phyloP scores from a whole-genome alignment of 1,140 invertebrate species.

The Bombus haemorrhoidalis region DNA sequence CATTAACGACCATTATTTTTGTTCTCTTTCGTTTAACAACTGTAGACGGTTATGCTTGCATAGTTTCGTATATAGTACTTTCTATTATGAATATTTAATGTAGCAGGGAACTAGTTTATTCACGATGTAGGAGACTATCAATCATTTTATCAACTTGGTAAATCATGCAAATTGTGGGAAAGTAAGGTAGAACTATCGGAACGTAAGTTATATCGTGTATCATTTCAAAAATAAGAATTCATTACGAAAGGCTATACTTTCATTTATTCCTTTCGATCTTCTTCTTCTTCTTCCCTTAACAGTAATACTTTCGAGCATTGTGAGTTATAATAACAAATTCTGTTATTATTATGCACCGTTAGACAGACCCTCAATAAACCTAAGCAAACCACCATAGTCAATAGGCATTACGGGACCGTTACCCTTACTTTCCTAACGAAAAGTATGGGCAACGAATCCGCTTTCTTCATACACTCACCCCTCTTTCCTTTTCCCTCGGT shows the following conservation, averaged over 20 bases:
- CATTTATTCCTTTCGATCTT: neutral
- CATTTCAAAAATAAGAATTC: neutral
- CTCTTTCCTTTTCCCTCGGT: too few species aligned
- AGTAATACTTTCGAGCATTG: too few species aligned
- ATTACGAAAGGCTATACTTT: neutral
- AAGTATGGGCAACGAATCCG: too few species aligned
- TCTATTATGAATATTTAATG: slow-evolving; percentile 35
- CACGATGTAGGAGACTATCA: slow-evolving; percentile 4
- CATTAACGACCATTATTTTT: neutral
- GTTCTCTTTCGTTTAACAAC: slow-evolving; percentile 7
- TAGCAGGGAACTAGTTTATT: slow-evolving; percentile 7
- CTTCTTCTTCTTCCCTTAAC: neutral
- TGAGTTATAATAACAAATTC: too few species aligned
- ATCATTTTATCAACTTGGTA: neutral
- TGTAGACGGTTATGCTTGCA: neutral
- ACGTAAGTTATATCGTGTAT: neutral
- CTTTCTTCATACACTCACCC: too few species aligned
- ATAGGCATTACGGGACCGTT: too few species aligned
- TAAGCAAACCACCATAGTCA: too few species aligned
- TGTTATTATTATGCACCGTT: too few species aligned
- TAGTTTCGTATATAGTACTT: slow-evolving; percentile 25
- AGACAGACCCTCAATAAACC: too few species aligned
- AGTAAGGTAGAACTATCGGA: neutral
- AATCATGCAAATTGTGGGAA: neutral
- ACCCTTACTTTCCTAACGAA: too few species aligned